phyloP scores from a whole-genome alignment of 2,888 invertebrate species.

The Drosophila paracracens region DNA sequence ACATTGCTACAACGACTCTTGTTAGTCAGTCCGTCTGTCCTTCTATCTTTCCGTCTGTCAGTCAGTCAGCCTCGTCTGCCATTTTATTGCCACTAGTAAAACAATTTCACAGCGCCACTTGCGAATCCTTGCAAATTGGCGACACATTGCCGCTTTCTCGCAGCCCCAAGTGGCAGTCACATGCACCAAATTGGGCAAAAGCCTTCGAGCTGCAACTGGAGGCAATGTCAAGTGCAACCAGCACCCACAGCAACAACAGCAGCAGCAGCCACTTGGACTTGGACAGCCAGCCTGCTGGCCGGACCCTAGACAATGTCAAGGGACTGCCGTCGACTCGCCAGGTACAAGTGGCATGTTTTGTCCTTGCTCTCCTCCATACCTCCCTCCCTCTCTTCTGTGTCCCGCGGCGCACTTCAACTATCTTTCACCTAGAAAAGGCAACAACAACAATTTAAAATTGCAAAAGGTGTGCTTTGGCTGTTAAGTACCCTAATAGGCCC shows the following conservation, averaged over 20 bases:
- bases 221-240: constrained; percentile 66
- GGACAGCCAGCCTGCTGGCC: background rate
- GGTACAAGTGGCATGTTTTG: constrained; percentile 11
- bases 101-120: constrained; percentile 67
- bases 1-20: constrained; percentile 49
- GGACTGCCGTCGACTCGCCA: constrained; percentile 9
- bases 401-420: constrained; percentile 21
- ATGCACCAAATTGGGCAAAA: constrained; percentile 51
- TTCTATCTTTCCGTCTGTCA: constrained; percentile 1
- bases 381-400: background rate
- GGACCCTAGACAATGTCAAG: constrained; percentile 42
- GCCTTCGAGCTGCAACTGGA: constrained; percentile 52
- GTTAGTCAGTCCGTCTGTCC: constrained; percentile 33
- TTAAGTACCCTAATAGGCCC: background rate
- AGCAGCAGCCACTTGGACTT: constrained; percentile 9
- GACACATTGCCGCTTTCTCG: constrained; percentile 35
- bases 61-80: constrained; percentile 48
- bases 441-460: background rate
- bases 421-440: background rate
- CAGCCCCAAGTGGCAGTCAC: constrained; percentile 21
- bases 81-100: constrained; percentile 77
- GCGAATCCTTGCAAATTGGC: constrained; percentile 53
- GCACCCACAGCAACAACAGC: constrained; percentile 8
- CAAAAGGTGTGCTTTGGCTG: background rate
- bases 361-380: background rate